A percentile compares a stretch with the other conserved stretches of the same genome.
Evolutionary conservation across 2,888 invertebrate species (phyloP).

Genomic region (Microchrysa polita): DNA sequence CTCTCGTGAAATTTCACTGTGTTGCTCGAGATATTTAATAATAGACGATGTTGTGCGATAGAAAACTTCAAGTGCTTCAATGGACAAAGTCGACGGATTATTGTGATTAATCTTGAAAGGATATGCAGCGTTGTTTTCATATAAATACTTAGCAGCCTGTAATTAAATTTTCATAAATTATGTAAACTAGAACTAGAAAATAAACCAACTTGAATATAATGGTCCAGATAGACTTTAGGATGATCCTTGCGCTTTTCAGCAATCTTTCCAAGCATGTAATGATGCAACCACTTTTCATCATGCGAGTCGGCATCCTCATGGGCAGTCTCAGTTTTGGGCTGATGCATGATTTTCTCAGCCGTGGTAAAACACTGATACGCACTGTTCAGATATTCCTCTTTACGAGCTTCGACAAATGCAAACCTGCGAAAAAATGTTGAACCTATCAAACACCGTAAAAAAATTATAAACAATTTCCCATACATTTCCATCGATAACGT

Average conservation of each 20-base stretch:
- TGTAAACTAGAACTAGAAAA: not conserved
- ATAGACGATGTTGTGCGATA: slow-evolving; percentile 90
- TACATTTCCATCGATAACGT: slow-evolving; percentile 76
- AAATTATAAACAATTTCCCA: slow-evolving; percentile 46
- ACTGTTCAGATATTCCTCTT: slow-evolving; percentile 80
- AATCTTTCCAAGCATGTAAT: slow-evolving; percentile 96
- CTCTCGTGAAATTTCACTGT: slow-evolving; percentile 72
- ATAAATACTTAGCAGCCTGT: slow-evolving; percentile 78
- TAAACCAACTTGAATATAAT: slow-evolving; percentile 74
- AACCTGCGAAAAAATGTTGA: slow-evolving; percentile 65
- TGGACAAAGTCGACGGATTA: slow-evolving; percentile 81
- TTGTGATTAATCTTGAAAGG: slow-evolving; percentile 87
- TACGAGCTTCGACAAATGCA: slow-evolving; percentile 77
- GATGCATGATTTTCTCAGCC: slow-evolving; percentile 72
- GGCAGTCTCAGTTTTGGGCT: slow-evolving; percentile 52
- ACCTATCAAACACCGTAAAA: not conserved
- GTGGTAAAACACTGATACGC: slow-evolving; percentile 82
- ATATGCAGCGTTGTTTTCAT: slow-evolving; percentile 83
- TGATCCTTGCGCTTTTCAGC: slow-evolving; percentile 84
- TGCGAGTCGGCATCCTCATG: slow-evolving; percentile 63
- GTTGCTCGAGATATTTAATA: slow-evolving; percentile 83
- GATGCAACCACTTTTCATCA: slow-evolving; percentile 92
- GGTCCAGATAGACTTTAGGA: slow-evolving; percentile 77
- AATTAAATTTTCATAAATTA: not conserved
- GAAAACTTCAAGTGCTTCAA: slow-evolving; percentile 88